phyloP scores from a whole-genome alignment of 37 sponge, comb jelly and placozoan genomes.

The Ephydatia muelleri region DNA sequence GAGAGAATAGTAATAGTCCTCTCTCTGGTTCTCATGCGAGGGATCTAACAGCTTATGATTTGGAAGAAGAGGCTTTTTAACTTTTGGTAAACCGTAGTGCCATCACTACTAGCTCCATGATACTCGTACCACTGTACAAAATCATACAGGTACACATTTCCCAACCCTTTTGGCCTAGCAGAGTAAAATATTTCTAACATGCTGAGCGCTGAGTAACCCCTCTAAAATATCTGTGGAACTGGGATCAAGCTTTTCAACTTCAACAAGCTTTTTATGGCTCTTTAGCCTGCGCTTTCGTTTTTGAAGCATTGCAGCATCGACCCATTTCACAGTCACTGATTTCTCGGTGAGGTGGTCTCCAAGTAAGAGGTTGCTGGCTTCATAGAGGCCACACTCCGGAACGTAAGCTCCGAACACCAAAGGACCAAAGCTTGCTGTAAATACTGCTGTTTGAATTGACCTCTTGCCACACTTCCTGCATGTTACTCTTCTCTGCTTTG shows the following conservation, averaged over 20 bases:
- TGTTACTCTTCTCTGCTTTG: slow-evolving; percentile 58
- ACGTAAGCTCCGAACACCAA: slow-evolving; percentile 10
- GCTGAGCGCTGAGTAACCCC: too few relatives aligned
- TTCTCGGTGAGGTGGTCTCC: slow-evolving; percentile 45
- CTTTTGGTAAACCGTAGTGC: neutral
- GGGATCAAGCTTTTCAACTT: slow-evolving; percentile 12
- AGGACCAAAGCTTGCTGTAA: slow-evolving; percentile 38
- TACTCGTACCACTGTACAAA: neutral
- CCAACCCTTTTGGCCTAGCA: slow-evolving; percentile 30
- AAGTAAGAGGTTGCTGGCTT: slow-evolving; percentile 44
- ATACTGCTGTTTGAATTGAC: slow-evolving; percentile 6
- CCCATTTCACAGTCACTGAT: slow-evolving; percentile 61
- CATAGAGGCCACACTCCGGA: slow-evolving; percentile 59
- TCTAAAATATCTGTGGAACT: slow-evolving; percentile 24
- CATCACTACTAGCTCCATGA: neutral
- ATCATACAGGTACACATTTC: slow-evolving; percentile 40
- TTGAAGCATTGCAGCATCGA: slow-evolving; percentile 32
- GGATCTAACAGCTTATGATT: slow-evolving; percentile 45
- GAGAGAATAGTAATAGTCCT: slow-evolving; percentile 40
- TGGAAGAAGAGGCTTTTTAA: neutral
- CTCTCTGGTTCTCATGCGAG: slow-evolving; percentile 14
- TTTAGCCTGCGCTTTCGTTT: slow-evolving; percentile 33
- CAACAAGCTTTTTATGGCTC: slow-evolving; percentile 3
- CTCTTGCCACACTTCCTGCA: slow-evolving; percentile 51
- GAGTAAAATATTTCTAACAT: slow-evolving; percentile 42